Evolutionary conservation across 2,888 invertebrate genomes (phyloP).

Genomic region (Ophioninae sp.): DNA sequence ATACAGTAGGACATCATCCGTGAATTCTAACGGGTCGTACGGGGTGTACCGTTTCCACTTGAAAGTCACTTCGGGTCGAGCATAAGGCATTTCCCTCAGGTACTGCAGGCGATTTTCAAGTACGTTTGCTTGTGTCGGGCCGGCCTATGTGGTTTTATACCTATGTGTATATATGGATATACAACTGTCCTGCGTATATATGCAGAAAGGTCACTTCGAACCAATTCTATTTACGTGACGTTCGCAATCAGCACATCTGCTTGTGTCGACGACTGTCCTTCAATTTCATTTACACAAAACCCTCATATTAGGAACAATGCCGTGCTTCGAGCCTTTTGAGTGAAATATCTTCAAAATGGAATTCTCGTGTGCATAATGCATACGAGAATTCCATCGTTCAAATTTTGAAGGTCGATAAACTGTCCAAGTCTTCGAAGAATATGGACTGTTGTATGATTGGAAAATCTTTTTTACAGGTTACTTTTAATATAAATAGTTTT

Average conservation of each 20-base stretch:
- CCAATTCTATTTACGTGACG: background rate
- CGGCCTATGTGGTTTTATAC: background rate
- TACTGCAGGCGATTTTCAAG: background rate
- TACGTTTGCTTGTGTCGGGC: slow-evolving; percentile 1
- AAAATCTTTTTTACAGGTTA: background rate
- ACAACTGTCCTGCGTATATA: background rate
- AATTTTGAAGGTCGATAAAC: background rate
- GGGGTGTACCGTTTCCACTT: slow-evolving; percentile 19
- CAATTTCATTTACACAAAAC: background rate
- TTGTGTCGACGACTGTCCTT: background rate
- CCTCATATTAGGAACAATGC: background rate
- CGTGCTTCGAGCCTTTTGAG: background rate
- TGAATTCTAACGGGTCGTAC: background rate
- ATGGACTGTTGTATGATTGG: background rate
- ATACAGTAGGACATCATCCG: background rate
- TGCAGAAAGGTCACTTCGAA: background rate
- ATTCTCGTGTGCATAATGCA: background rate
- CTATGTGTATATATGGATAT: background rate
- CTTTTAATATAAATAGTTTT: background rate
- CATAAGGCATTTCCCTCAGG: slow-evolving; percentile 1
- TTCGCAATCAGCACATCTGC: background rate
- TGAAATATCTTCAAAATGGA: background rate
- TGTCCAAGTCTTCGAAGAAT: background rate
- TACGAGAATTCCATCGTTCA: background rate
- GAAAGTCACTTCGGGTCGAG: slow-evolving; percentile 38